Percentiles rank a stretch among this genome's conserved stretches.
Conservation (phyloP, 2,888 invertebrate genomes). For the Ellobium chinense region DNA sequence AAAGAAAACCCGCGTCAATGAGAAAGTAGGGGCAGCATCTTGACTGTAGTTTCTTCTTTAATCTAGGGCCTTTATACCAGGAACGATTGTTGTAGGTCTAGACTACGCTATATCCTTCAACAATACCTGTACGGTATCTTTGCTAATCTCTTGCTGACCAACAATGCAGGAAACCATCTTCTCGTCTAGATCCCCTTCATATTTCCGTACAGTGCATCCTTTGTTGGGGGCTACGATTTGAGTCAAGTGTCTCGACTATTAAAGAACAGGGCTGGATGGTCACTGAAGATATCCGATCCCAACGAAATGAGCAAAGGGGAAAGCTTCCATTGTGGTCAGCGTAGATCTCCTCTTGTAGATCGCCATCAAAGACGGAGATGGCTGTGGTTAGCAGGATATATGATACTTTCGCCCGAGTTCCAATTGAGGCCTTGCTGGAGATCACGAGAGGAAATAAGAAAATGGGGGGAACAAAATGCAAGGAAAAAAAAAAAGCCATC, state of each 20-base stretch:
- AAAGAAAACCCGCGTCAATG: not conserved
- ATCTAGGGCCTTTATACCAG: no score
- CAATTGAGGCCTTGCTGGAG: not conserved
- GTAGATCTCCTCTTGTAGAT: not conserved
- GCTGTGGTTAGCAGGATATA: not conserved
- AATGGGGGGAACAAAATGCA: no score
- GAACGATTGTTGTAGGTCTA: not conserved
- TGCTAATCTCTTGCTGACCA: conserved; percentile 23
- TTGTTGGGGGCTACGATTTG: not conserved
- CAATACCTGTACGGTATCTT: not conserved
- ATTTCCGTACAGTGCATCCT: not conserved
- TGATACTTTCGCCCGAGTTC: conserved; percentile 4
- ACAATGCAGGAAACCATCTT: not conserved
- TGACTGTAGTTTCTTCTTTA: no score
- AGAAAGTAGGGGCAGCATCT: no score
- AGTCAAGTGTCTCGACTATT: not conserved
- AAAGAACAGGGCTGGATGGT: not conserved
- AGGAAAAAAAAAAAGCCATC: no score
- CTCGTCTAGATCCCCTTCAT: not conserved
- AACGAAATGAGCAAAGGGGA: conserved; percentile 21
- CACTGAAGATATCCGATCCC: not conserved
- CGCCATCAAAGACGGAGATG: conserved; percentile 5
- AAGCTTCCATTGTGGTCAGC: not conserved
- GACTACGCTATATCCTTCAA: not conserved
- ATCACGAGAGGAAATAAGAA: conserved; percentile 18